Evolutionary conservation across 1,140 invertebrate species (phyloP), one percentile per base, ranked within the genome.

Genomic region (Venustaconcha ellipsiformis): DNA sequence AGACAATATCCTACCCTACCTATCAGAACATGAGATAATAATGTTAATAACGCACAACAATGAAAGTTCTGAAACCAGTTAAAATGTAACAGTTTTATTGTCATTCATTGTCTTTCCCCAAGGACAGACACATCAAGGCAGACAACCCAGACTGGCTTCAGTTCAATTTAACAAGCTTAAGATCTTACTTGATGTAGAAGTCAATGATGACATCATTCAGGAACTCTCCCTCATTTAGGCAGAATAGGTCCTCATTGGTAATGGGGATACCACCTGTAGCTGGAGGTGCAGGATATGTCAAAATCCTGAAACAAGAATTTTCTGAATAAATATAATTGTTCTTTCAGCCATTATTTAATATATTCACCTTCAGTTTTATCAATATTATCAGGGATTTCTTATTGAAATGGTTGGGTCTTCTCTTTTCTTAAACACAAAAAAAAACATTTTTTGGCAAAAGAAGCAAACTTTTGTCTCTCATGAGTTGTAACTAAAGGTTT

Each of bases 201-300:
- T 99, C 97, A 83, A 99, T 96, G 65, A 99, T 99, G 76, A 96
- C 96, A 92, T 99, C 98, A 90, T 99, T 99, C 60, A 99, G 92
- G 91, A 97, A 99, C 84, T 97, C 95, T 90, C 97, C 96, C 84
- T 95, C 94, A 18, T 94, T 95, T 65, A 99, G 91, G 87, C 96
- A 98, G 83, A 93, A 92, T 79, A 97, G 95, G 90, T 99, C 97
- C 91, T 96, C 95, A 55, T 95, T 96, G 73, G 96, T 96, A 59
- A 98, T 96, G 11, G 95, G 92, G 76, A 98, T 95, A 15, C 95
- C 95, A 62, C 95, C 89, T 62, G 81, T 88, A 57, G 87, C 87
- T 63, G 90, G 91, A n/a, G 89, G 88, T 55, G 88, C 89, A 26
- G 90, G 91, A 79, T 89, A 90, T 14, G 88, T 89, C 14, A 91